Base-by-base conservation (phyloP, 92 coral and sea anemone species). In the Umimayanthus kanabou region DNA sequence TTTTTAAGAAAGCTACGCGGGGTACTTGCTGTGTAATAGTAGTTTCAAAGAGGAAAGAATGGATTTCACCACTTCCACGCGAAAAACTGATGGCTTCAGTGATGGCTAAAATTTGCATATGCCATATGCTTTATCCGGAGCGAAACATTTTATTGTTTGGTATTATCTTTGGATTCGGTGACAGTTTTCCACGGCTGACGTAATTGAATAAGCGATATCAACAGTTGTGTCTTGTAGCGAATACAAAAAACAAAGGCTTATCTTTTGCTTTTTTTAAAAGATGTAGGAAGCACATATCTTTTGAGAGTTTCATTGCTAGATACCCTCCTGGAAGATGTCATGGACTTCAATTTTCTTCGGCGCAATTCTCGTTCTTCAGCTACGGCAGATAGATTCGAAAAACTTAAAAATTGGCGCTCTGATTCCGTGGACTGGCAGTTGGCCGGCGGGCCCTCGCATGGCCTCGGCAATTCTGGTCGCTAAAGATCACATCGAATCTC, bases 371-470 rank as follows among this genome's bases (percentile, higher is more conserved):
- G 22, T 81, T 75, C 30, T 76, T 10, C 39, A 65, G 39, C 10
- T 18, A 33, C 74, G 39, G 67, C n/a, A 55, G 20, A 15, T 53
- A 8, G 65, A 69, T 15, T 42, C 93, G 14, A 79, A 57, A 49
- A 90, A 88, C 45, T 80, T 94, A 77, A 85, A 78, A 57, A 87
- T 94, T 4, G 98, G 95, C 18, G 95, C 93, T 7, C 84, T 94
- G 87, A 88, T 94, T 9, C 95, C 98, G 3, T 93, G 94, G 95
- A 94, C 88, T 50, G 98, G 98, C 37, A 80, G 90, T 6, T 94
- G 98, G 98, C 93, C 94, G 0, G 90, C 58, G 4, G 95, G 95
- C 2, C 93, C 92, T 45, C 85, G 93, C 58, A 85, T 91, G 89
- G 98, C 94, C 22, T 91, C 98, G 1, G 98, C 95, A 5, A 66